phyloP scores from a whole-genome alignment of 2,888 invertebrate genomes.

The Tolmerus cingulatus region DNA sequence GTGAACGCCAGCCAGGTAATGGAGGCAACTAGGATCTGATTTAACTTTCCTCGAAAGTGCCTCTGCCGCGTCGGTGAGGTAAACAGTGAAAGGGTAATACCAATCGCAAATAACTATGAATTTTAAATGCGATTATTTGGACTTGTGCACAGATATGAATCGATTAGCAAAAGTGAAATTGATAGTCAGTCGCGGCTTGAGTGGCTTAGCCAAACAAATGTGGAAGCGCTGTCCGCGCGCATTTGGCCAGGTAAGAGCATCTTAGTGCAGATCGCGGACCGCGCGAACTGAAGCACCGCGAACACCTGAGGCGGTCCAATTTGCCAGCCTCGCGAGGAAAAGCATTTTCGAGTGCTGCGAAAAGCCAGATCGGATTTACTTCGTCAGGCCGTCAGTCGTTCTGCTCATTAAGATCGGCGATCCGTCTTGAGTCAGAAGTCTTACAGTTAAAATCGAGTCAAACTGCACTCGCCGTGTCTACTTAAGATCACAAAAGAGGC shows the following conservation, averaged over 20 bases:
- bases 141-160: neutral
- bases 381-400: neutral
- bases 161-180: neutral
- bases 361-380: conserved; percentile 16
- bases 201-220: neutral
- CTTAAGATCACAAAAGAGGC: neutral
- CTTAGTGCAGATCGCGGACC: neutral
- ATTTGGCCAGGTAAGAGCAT: neutral
- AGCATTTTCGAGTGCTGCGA: neutral
- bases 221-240: neutral
- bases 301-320: conserved; percentile 2
- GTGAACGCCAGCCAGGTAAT: neutral
- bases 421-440: conserved; percentile 1
- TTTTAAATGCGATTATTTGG: neutral
- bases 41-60: neutral
- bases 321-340: neutral
- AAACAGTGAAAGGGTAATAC: neutral
- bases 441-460: conserved; percentile 32
- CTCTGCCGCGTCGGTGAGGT: neutral
- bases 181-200: neutral
- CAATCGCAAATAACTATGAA: neutral
- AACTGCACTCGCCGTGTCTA: conserved; percentile 3
- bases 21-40: neutral
- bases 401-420: conserved; percentile 30
- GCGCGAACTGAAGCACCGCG: neutral